A percentile compares a stretch with the other conserved stretches of the same genome.
phyloP scores from a whole-genome alignment of 37 sponge, comb jelly and placozoan species.

The Axinella damicornis region DNA sequence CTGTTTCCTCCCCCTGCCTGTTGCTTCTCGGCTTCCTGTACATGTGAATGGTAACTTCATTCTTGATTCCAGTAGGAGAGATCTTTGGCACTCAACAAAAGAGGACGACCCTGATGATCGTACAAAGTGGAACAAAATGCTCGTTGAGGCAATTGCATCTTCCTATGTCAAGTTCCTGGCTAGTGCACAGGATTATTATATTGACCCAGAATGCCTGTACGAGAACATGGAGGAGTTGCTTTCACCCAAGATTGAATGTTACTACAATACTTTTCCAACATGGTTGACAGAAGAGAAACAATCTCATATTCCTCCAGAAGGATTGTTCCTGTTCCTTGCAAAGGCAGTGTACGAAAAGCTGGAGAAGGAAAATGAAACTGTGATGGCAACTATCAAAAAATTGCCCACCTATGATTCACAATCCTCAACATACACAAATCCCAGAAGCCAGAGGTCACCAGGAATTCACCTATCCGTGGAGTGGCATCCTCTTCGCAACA shows the following conservation, averaged over 20 bases:
- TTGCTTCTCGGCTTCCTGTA: conserved; percentile 34
- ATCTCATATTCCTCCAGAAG: neutral
- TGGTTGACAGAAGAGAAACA: conserved; percentile 1
- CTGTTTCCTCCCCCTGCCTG: conserved; percentile 72
- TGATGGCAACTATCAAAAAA: too few relatives aligned
- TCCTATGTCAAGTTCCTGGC: conserved; percentile 65
- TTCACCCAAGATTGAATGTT: neutral
- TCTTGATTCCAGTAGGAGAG: conserved; percentile 30
- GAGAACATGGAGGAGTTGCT: neutral
- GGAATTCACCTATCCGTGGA: neutral
- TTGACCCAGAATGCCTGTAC: neutral
- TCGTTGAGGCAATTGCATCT: conserved; percentile 49
- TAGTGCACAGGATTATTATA: neutral
- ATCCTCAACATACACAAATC: too few relatives aligned
- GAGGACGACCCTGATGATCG: conserved; percentile 5
- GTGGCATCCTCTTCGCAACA: neutral
- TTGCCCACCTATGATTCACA: too few relatives aligned
- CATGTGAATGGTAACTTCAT: conserved; percentile 75
- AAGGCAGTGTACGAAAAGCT: conserved; percentile 6
- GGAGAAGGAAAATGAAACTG: neutral
- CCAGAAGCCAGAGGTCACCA: too few relatives aligned
- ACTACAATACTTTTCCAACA: conserved; percentile 34
- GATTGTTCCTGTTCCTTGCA: neutral
- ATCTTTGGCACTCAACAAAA: conserved; percentile 27
- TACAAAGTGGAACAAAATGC: conserved; percentile 57